Conservation (phyloP, 2,888 invertebrate genomes). For the Lasioglossum villosulum region DNA sequence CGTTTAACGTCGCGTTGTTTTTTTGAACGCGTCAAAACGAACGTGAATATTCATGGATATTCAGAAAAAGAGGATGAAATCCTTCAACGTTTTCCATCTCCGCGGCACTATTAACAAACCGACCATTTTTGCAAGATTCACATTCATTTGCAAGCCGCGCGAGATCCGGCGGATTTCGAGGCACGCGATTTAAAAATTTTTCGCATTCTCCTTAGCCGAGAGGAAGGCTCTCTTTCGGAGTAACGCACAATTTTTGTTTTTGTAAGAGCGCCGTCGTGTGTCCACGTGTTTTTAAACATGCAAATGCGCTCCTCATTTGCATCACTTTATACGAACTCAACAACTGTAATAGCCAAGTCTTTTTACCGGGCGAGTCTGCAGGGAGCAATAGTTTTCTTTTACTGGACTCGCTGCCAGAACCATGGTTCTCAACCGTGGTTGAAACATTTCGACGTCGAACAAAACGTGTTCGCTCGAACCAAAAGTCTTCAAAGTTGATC, state of each 20-base stretch:
- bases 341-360: slow-evolving; percentile 17
- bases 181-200: slow-evolving; percentile 2
- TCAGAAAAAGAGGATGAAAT: neutral
- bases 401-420: neutral
- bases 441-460: neutral
- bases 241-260: neutral
- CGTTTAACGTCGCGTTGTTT: neutral
- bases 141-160: neutral
- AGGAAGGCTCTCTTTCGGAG: neutral
- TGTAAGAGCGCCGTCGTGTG: slow-evolving; percentile 1
- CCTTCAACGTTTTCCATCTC: neutral
- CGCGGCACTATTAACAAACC: neutral
- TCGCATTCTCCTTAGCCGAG: neutral
- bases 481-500: neutral
- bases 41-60: neutral
- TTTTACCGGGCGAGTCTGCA: neutral
- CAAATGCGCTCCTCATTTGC: slow-evolving; percentile 18
- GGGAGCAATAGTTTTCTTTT: slow-evolving; percentile 13
- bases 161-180: neutral
- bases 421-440: neutral
- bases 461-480: neutral
- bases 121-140: neutral
- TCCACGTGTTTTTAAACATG: slow-evolving; percentile 15
- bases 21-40: neutral
- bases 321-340: slow-evolving; percentile 21